A percentile compares a stretch with the other conserved stretches of the same genome.
Conservation (phyloP, 2,797 vertebrate genomes). For the Falco biarmicus region DNA sequence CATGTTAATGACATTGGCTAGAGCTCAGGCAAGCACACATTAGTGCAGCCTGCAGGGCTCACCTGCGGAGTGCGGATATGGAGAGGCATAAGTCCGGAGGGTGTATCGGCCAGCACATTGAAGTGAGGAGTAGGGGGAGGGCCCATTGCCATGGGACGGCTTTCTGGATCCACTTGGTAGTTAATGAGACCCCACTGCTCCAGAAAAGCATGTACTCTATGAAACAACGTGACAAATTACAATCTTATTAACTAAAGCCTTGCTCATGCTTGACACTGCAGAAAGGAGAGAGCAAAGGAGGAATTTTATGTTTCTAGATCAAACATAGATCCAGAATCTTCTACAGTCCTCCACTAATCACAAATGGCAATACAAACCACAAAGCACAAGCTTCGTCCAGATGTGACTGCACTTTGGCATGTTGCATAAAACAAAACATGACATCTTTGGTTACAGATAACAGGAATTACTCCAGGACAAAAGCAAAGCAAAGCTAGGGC, state of each 20-base stretch:
- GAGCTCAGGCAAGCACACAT: rapidly evolving
- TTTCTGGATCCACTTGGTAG: slow-evolving; percentile 96
- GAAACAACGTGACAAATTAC: rapidly evolving
- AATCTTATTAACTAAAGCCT: no score
- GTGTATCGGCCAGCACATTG: slow-evolving; percentile 94
- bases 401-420: neutral
- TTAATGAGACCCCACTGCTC: slow-evolving; percentile 99
- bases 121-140: slow-evolving; percentile 97
- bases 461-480: neutral
- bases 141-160: slow-evolving; percentile 94
- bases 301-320: neutral
- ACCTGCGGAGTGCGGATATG: slow-evolving; percentile 94
- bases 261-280: rapidly evolving
- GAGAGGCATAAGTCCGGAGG: slow-evolving; percentile 92
- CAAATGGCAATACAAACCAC: neutral
- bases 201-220: slow-evolving; percentile 93
- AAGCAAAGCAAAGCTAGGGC: neutral
- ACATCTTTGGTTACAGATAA: neutral
- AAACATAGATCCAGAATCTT: neutral
- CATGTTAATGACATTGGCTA: rapidly evolving
- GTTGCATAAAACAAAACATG: neutral
- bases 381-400: rapidly evolving
- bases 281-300: neutral
- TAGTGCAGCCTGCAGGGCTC: neutral
- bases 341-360: neutral